phyloP scores from a whole-genome alignment of 2,888 invertebrate genomes.

The Torymus aiolomorphi region DNA sequence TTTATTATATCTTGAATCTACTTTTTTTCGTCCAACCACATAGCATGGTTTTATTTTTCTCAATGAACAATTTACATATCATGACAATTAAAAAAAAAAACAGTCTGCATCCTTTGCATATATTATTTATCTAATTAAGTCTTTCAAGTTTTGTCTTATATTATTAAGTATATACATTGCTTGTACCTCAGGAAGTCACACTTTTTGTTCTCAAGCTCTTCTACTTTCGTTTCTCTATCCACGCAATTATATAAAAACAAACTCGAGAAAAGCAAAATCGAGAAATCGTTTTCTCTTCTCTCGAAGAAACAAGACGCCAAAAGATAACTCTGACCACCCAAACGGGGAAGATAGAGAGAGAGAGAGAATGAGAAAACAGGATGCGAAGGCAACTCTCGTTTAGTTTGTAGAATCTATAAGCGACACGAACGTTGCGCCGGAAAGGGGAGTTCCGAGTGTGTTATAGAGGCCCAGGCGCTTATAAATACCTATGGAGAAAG shows the following conservation, averaged over 20 bases:
- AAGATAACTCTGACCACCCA: no score
- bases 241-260: neutral
- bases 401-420: conserved; percentile 14
- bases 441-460: conserved; percentile 3
- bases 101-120: conserved; percentile 12
- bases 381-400: conserved; percentile 51
- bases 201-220: neutral
- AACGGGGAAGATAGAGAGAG: no score
- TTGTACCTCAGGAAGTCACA: conserved; percentile 23
- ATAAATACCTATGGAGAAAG: no score
- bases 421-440: neutral
- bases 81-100: neutral
- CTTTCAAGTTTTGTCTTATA: neutral
- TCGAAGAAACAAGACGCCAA: no score
- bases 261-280: no score
- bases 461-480: no score
- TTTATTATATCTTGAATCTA: conserved; percentile 28
- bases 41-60: conserved; percentile 25
- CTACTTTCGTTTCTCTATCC: neutral
- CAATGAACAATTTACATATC: neutral
- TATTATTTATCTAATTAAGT: neutral
- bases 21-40: conserved; percentile 8
- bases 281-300: no score
- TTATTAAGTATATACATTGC: neutral
- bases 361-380: conserved; percentile 19